Percentiles rank a stretch among this genome's conserved stretches.
These are phyloP conservation scores for Yoshiicerus persimilis DNA, from an alignment of 1,140 invertebrate species.

Conservation along the genomic window DNA sequence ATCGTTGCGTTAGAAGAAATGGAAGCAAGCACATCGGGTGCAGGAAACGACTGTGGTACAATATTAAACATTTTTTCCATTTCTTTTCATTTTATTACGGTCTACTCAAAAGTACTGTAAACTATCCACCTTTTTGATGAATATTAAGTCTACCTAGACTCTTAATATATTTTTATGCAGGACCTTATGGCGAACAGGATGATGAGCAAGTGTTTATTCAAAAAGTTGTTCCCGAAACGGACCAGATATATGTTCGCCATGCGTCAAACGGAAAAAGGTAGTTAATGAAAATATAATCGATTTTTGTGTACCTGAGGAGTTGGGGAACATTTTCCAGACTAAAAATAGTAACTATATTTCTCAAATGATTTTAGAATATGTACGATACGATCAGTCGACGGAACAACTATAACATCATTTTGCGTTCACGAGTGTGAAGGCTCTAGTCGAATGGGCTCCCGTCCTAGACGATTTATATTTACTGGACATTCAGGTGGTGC, in stretches of 20 bases:
- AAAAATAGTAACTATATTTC: no score
- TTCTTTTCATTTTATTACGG: no score
- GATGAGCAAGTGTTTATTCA: slow-evolving; percentile 98
- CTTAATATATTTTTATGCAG: slow-evolving; percentile 57
- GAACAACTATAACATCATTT: slow-evolving; percentile 91
- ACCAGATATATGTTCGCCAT: slow-evolving; percentile 88
- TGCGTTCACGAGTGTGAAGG: slow-evolving; percentile 97
- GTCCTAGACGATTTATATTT: slow-evolving; percentile 86
- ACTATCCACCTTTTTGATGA: neutral
- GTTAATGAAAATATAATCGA: neutral
- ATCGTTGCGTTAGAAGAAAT: slow-evolving; percentile 86
- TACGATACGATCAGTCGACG: slow-evolving; percentile 90
- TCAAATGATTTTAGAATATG: slow-evolving; percentile 70
- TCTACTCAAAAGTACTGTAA: no score
- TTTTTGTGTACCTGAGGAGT: neutral
- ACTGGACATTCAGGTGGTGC: slow-evolving; percentile 93
- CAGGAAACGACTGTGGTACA: slow-evolving; percentile 77
- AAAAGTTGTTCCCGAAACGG: slow-evolving; percentile 94
- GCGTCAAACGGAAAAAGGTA: slow-evolving; percentile 92
- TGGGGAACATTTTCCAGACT: no score
- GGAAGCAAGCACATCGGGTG: slow-evolving; percentile 74
- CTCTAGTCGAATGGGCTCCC: slow-evolving; percentile 84
- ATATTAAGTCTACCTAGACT: neutral
- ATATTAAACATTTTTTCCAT: neutral
- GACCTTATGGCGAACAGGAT: slow-evolving; percentile 95